Conservation (phyloP, 2,113 vertebrate genomes). For the Alethe diademata region DNA sequence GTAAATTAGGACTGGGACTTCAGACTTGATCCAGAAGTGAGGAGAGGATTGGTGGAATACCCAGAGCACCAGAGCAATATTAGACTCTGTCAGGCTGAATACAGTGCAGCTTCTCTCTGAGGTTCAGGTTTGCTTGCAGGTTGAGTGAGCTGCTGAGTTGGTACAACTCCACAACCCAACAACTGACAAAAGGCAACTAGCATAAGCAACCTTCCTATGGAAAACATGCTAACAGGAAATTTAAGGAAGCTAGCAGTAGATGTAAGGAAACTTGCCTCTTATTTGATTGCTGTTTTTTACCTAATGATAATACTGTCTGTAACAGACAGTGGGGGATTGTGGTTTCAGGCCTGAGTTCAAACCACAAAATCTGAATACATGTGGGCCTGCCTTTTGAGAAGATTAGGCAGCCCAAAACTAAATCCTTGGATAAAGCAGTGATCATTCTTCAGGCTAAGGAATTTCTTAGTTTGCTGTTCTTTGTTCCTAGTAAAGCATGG, state of each 20-base stretch:
- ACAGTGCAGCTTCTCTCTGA: neutral
- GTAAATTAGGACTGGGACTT: slow-evolving; percentile 43
- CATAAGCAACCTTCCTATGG: neutral
- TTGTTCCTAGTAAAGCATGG: slow-evolving; percentile 35
- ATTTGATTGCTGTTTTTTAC: neutral
- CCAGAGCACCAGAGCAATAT: slow-evolving; percentile 50
- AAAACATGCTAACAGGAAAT: neutral
- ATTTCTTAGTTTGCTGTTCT: slow-evolving; percentile 49
- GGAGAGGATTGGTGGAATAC: neutral
- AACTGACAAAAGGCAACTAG: neutral
- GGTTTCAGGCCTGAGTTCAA: neutral
- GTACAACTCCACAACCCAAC: neutral
- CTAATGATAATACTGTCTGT: neutral
- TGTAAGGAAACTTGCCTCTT: neutral
- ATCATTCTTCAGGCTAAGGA: slow-evolving; percentile 31
- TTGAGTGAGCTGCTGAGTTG: neutral
- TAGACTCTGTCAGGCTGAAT: neutral
- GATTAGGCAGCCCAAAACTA: slow-evolving; percentile 20
- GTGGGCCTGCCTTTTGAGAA: slow-evolving; percentile 20
- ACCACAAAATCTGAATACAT: slow-evolving; percentile 32
- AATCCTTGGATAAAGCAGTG: slow-evolving; percentile 28
- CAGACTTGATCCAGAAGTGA: neutral
- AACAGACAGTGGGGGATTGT: neutral
- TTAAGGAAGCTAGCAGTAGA: neutral
- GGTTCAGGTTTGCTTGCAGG: neutral